A percentile compares a stretch with the other conserved stretches of the same genome.
phyloP scores from a whole-genome alignment of 2,113 vertebrate genomes.

The Pachycephala philippinensis region DNA sequence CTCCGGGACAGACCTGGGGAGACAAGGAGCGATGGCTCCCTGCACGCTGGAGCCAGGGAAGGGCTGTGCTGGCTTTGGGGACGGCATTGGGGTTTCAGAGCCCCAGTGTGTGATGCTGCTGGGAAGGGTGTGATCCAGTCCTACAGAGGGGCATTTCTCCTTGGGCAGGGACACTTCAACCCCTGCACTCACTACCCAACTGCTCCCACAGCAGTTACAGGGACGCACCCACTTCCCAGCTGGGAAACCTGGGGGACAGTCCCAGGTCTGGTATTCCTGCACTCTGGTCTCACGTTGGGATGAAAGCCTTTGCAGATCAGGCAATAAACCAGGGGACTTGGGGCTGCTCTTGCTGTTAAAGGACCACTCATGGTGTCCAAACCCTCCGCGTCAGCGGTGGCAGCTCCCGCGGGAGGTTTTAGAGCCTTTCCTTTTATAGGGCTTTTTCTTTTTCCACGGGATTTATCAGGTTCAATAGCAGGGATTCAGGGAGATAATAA shows the following conservation, averaged over 20 bases:
- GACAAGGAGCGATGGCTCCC: fast-evolving
- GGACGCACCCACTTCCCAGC: background rate
- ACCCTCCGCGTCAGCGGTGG: background rate
- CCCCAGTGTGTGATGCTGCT: fast-evolving
- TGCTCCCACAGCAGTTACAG: background rate
- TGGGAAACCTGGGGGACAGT: background rate
- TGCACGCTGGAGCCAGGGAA: fast-evolving
- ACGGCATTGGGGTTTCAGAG: background rate
- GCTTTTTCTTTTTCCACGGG: background rate
- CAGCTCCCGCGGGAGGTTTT: background rate
- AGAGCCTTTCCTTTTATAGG: slow-evolving; percentile 15
- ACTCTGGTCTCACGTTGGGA: fast-evolving
- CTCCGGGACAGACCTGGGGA: fast-evolving
- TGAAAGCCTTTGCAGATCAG: background rate
- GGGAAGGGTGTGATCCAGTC: background rate
- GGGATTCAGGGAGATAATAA: slow-evolving; percentile 46
- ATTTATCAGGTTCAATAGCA: slow-evolving; percentile 33
- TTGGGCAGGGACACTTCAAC: background rate
- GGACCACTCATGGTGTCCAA: background rate
- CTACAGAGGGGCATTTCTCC: background rate
- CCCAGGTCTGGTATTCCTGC: background rate
- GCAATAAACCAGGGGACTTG: background rate
- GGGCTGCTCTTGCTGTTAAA: background rate
- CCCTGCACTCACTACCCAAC: fast-evolving
- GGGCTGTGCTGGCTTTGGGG: background rate